phyloP scores from a whole-genome alignment of 2,113 vertebrate species.

The Paramisgurnus dabryanus region DNA sequence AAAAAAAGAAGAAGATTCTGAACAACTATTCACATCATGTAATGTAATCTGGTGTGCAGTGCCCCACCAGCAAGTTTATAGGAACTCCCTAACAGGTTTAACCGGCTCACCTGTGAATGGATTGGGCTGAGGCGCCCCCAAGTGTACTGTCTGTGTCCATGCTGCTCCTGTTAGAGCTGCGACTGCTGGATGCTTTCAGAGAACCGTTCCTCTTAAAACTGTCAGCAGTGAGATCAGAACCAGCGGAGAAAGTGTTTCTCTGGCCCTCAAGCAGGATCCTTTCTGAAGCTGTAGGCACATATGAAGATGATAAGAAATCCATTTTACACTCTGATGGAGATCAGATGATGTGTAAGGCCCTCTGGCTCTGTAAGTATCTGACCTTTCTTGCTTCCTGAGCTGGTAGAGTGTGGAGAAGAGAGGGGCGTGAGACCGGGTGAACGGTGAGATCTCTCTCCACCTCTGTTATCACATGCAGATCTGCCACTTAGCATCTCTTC shows the following conservation, averaged over 20 bases:
- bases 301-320: background rate
- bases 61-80: background rate
- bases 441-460: conserved; percentile 54
- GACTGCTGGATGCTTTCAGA: conserved; percentile 64
- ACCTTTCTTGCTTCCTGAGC: conserved; percentile 80
- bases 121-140: conserved; percentile 76
- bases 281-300: conserved; percentile 56
- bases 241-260: conserved; percentile 64
- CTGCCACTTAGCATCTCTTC: conserved; percentile 25
- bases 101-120: conserved; percentile 77
- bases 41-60: background rate
- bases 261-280: conserved; percentile 79
- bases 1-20: no score
- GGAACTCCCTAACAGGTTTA: background rate
- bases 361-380: background rate
- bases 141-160: conserved; percentile 73
- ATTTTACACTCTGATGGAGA: background rate
- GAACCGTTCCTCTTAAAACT: conserved; percentile 71
- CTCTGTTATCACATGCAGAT: conserved; percentile 8
- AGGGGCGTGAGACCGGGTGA: conserved; percentile 76
- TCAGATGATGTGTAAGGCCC: conserved; percentile 2
- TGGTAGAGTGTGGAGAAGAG: conserved; percentile 79
- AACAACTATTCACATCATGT: no score
- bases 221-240: conserved; percentile 72
- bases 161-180: conserved; percentile 72